Evolutionary conservation across 2,888 invertebrate genomes (phyloP).

Genomic region (Norana najaformis): DNA sequence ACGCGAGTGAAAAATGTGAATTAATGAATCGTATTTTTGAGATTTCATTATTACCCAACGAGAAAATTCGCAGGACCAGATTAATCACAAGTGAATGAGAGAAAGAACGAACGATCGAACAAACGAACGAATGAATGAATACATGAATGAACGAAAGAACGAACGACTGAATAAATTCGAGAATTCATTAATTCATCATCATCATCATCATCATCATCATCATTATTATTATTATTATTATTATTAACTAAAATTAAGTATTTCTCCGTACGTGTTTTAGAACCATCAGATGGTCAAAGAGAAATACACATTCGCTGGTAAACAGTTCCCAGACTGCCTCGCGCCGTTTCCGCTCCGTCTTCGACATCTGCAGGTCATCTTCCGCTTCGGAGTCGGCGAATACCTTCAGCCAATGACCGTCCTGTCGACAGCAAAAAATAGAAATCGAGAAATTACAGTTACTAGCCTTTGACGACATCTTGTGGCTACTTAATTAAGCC

Average conservation of each 20-base stretch:
- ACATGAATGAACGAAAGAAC: too few relatives aligned
- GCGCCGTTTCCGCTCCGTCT: conserved; percentile 61
- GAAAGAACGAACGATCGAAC: too few relatives aligned
- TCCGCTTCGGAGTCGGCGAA: not conserved
- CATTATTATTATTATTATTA: not conserved
- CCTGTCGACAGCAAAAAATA: not conserved
- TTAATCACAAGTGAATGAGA: too few relatives aligned
- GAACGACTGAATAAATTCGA: too few relatives aligned
- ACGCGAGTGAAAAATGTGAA: too few relatives aligned
- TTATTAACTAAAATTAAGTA: not conserved
- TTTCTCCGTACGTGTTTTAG: conserved; percentile 67
- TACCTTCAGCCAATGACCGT: conserved; percentile 18
- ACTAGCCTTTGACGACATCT: too few relatives aligned
- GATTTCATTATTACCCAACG: too few relatives aligned
- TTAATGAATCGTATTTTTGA: too few relatives aligned
- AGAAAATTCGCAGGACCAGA: too few relatives aligned
- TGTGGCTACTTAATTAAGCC: too few relatives aligned
- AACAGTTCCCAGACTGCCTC: conserved; percentile 72
- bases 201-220: not conserved
- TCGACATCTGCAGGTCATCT: conserved; percentile 33
- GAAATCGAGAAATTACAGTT: too few relatives aligned
- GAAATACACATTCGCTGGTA: conserved; percentile 69
- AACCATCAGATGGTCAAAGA: conserved; percentile 70
- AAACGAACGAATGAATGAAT: too few relatives aligned
- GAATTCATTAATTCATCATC: not conserved